Percentiles rank a stretch among this genome's conserved stretches.
Conservation (phyloP, 2,888 invertebrate genomes). For the Eupithecia abbreviata region DNA sequence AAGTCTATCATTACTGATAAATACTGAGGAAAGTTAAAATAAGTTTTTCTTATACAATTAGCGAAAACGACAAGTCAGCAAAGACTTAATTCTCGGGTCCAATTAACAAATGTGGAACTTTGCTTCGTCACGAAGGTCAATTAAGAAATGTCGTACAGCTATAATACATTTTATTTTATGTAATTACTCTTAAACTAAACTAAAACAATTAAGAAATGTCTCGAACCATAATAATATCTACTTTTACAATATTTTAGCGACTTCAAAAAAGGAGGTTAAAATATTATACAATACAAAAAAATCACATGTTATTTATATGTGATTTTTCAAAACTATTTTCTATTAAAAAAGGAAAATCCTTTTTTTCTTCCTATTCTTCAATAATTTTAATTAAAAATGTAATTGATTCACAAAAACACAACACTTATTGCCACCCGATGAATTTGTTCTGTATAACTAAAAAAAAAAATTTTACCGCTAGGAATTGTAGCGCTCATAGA, state of each 20-base stretch:
- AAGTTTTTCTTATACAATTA: constrained; percentile 46
- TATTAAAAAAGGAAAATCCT: neutral
- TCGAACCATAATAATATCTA: neutral
- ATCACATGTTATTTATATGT: no score
- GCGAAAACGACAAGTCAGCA: constrained; percentile 43
- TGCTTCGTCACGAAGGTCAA: constrained; percentile 61
- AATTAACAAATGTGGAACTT: constrained; percentile 68
- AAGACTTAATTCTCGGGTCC: constrained; percentile 61
- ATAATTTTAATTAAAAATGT: no score
- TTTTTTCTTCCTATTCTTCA: no score
- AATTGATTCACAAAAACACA: no score
- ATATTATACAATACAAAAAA: no score
- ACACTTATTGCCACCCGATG: no score
- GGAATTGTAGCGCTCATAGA: no score
- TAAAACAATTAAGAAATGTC: neutral
- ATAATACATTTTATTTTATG: neutral
- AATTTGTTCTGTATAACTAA: no score
- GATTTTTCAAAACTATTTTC: no score
- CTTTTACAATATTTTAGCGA: neutral
- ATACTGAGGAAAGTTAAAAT: constrained; percentile 37
- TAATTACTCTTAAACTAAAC: neutral
- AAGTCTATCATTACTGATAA: neutral
- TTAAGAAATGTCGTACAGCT: constrained; percentile 59
- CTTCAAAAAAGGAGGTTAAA: neutral
- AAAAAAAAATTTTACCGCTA: neutral